These are phyloP conservation scores for Goniozus legneri DNA, from an alignment of 1,140 invertebrate species.

Conservation along the genomic window DNA sequence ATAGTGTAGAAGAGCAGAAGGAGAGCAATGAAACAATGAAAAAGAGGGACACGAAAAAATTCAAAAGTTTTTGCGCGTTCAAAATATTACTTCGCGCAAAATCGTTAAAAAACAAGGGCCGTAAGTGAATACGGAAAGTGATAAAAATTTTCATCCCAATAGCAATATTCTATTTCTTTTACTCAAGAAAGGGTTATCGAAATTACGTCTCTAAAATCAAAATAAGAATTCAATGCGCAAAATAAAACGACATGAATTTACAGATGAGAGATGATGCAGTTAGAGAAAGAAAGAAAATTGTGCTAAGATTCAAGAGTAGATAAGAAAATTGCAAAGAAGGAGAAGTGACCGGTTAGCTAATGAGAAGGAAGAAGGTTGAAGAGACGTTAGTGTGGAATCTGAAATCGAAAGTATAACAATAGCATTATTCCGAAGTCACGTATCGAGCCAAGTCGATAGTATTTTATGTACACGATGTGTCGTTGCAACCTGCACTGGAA, in stretches of 20 bases:
- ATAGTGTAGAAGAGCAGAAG: neutral
- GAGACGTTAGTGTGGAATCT: conserved; percentile 33
- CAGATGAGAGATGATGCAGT: conserved; percentile 1
- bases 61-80: conserved; percentile 25
- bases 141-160: too few relatives aligned
- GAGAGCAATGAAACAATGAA: conserved; percentile 13
- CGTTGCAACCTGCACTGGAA: conserved; percentile 38
- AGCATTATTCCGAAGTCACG: conserved; percentile 16
- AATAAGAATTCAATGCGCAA: too few relatives aligned
- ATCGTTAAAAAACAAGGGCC: neutral
- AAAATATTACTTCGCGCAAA: conserved; percentile 28
- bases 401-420: conserved; percentile 40
- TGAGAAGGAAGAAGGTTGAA: conserved; percentile 1
- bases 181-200: neutral
- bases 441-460: conserved; percentile 12
- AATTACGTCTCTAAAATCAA: too few relatives aligned
- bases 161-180: too few relatives aligned
- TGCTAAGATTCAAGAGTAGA: too few relatives aligned
- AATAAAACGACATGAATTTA: too few relatives aligned
- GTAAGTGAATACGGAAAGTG: too few relatives aligned
- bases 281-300: neutral
- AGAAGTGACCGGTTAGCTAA: conserved; percentile 2
- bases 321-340: neutral
- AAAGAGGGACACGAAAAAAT: conserved; percentile 16
- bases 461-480: conserved; percentile 20